Percentiles rank a stretch among this genome's conserved stretches.
phyloP scores from a whole-genome alignment of 2,113 vertebrate species.

The Nerophis ophidion region DNA sequence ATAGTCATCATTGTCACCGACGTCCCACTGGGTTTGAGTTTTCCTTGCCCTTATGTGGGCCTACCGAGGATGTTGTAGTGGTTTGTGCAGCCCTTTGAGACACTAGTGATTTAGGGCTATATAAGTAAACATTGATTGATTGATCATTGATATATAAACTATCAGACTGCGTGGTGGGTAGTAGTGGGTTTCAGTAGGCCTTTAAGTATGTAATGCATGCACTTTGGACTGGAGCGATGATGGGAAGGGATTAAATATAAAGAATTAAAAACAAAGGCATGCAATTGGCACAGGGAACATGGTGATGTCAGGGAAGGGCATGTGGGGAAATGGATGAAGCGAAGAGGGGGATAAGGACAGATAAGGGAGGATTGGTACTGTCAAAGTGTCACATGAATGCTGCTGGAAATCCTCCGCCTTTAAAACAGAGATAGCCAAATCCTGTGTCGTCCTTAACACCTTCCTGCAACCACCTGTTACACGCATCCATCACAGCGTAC shows the following conservation, averaged over 20 bases:
- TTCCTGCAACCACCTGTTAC: neutral
- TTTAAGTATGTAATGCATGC: slow-evolving; percentile 47
- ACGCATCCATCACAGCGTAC: no score
- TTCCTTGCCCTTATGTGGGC: no score
- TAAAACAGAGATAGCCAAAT: slow-evolving; percentile 23
- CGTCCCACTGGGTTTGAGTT: no score
- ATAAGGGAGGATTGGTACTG: slow-evolving; percentile 49
- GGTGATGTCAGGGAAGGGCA: slow-evolving; percentile 37
- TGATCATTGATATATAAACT: no score
- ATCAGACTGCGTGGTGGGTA: no score
- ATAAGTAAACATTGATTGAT: no score
- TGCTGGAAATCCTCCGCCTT: slow-evolving; percentile 40
- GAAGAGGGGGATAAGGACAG: slow-evolving; percentile 24
- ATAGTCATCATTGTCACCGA: no score
- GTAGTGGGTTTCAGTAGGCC: no score
- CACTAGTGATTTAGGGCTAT: no score
- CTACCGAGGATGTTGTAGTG: no score
- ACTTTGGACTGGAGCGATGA: slow-evolving; percentile 50
- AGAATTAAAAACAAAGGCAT: slow-evolving; percentile 1
- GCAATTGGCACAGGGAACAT: slow-evolving; percentile 29
- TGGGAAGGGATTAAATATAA: slow-evolving; percentile 64
- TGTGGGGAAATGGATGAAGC: slow-evolving; percentile 2
- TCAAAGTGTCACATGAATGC: slow-evolving; percentile 43
- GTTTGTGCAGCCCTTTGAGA: no score
- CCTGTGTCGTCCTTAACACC: slow-evolving; percentile 6